phyloP scores from a whole-genome alignment of 2,113 vertebrate genomes.

The Cheilinus undulatus region DNA sequence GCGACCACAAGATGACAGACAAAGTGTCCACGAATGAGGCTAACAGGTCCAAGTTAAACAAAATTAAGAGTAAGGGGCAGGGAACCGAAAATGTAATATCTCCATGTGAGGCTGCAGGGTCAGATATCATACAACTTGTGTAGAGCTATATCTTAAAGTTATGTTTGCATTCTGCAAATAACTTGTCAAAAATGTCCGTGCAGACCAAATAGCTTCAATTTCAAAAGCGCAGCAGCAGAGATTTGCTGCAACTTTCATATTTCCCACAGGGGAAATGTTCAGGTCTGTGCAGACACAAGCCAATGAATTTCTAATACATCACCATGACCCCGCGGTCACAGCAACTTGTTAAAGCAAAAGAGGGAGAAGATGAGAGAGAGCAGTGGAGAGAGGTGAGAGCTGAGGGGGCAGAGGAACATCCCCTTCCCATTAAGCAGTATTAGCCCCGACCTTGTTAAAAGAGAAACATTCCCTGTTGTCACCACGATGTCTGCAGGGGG shows the following conservation, averaged over 20 bases:
- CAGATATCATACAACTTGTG: neutral
- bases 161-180: neutral
- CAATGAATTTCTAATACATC: conserved; percentile 19
- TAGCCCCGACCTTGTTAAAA: conserved; percentile 71
- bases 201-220: neutral
- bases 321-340: conserved; percentile 10
- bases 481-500: conserved; percentile 72
- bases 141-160: neutral
- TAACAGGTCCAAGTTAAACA: no score
- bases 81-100: no score
- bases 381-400: conserved; percentile 29
- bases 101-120: no score
- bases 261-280: neutral
- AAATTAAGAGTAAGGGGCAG: no score
- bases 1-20: no score
- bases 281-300: conserved; percentile 12
- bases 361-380: conserved; percentile 32
- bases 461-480: conserved; percentile 75
- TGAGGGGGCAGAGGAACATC: conserved; percentile 63
- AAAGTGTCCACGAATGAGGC: no score
- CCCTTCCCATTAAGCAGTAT: conserved; percentile 65
- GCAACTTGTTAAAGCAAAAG: conserved; percentile 44
- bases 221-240: neutral
- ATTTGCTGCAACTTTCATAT: conserved; percentile 20
- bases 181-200: neutral